Percentiles rank a stretch among this genome's conserved stretches.
phyloP scores from a whole-genome alignment of 2,888 invertebrate species.

The Patella ulyssiponensis region DNA sequence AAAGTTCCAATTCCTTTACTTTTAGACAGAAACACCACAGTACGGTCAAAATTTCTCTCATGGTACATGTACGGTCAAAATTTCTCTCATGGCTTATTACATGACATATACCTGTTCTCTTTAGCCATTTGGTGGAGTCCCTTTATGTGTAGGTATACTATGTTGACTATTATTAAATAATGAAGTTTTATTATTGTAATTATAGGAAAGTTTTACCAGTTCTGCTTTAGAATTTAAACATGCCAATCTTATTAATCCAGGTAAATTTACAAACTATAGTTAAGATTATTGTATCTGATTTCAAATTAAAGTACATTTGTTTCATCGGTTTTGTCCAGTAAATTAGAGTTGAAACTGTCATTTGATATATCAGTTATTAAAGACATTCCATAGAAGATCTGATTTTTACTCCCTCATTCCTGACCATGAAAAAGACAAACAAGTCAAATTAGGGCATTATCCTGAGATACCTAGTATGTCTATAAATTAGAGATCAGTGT shows the following conservation, averaged over 20 bases:
- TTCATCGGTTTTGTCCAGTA: no score
- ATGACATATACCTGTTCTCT: not conserved
- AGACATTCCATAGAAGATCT: not conserved
- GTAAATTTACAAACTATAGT: conserved; percentile 74
- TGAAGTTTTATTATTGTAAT: conserved; percentile 19
- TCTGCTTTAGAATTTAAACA: conserved; percentile 89
- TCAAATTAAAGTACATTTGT: no score
- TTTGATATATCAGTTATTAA: not conserved
- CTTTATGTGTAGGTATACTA: no score
- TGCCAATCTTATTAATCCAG: conserved; percentile 90
- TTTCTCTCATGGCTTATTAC: no score
- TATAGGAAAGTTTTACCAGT: conserved; percentile 80
- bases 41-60: no score
- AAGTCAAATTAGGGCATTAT: no score
- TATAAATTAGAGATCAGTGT: not conserved
- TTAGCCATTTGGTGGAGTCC: no score
- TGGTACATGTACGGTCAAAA: no score
- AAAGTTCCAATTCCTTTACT: no score
- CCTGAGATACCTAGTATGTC: not conserved
- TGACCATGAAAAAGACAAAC: not conserved
- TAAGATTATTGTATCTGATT: no score
- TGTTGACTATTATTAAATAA: no score
- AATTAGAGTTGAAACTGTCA: not conserved
- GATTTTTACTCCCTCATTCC: not conserved
- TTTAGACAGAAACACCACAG: no score